Evolutionary conservation across 2,113 vertebrate species (phyloP), one percentile per base, ranked within the genome.

Genomic region (Istiophorus platypterus): DNA sequence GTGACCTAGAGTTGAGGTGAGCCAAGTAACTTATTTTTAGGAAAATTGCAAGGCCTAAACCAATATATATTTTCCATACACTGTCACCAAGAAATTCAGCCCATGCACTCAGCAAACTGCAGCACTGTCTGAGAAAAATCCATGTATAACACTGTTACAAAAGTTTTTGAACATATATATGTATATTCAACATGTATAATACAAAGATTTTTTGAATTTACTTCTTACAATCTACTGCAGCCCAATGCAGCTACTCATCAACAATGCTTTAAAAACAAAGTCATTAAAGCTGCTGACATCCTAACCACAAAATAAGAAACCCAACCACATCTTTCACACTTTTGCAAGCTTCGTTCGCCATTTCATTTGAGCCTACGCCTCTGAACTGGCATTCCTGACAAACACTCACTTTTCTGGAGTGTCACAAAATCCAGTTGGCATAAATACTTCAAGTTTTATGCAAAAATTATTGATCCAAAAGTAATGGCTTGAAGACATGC

Each of bases 1-100:
- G 77, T 85, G 87, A 86, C 83, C 31, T 7, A 24, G 54, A 56
- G 24, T 49, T 67, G 54, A 80, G 64, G 49, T 63, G 63, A 76
- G 39, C 41, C 54, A 62, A 57, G 56, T 49, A 13, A 34, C 39
- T 52, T 20, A 26, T 65, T 58, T 67, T 63, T 41, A 26, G 41
- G 22, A 34, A 76, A 80, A 72, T 76, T 51, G 74, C 65, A 87
- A 81, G 39, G 26, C 51, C 27, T 8, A 13, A 61, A 17, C 22
- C 9, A 72, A 27, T 26, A 61, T 56, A 39, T 7, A 49, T 56
- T 37, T 7, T 29, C 56, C 47, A 74, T 22, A 34, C 15, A 56
- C 8, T 45, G 10, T 67, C 29, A 37, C 42, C 22, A 41, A 41
- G 15, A 31, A 31, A 57, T 20, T 47, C 4, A 69, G 42, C 10